Evolutionary conservation across 2,797 vertebrate genomes (phyloP).

Genomic region (Melanotaenia trifasciata): DNA sequence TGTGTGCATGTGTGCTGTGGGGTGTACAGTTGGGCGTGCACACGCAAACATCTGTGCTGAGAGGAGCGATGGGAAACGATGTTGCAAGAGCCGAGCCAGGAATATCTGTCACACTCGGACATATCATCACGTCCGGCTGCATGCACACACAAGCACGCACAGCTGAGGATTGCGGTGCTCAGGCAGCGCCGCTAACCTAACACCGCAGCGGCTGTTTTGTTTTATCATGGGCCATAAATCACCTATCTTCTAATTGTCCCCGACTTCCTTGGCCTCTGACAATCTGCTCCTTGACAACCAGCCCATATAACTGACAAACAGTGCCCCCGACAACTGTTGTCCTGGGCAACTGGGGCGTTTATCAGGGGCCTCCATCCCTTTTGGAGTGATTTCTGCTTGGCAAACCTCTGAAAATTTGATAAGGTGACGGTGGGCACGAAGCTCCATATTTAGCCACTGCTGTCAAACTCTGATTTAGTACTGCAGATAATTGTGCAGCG

Average conservation of each 20-base stretch:
- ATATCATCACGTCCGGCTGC: conserved; percentile 53
- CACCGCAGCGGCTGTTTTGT: conserved; percentile 16
- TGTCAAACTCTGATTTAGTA: conserved; percentile 71
- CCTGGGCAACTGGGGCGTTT: conserved; percentile 60
- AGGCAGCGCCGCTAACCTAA: conserved; percentile 21
- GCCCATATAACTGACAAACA: conserved; percentile 76
- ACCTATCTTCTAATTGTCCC: conserved; percentile 73
- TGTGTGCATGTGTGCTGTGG: conserved; percentile 26
- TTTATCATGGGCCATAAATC: conserved; percentile 62
- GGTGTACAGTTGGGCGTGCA: conserved; percentile 41
- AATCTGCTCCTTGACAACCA: conserved; percentile 77
- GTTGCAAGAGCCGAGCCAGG: conserved; percentile 49
- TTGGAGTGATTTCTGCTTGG: conserved; percentile 47
- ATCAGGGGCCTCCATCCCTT: conserved; percentile 58
- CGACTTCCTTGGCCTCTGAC: conserved; percentile 70
- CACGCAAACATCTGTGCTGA: conserved; percentile 66
- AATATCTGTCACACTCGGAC: conserved; percentile 67
- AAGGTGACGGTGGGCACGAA: conserved; percentile 59
- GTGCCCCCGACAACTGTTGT: conserved; percentile 56
- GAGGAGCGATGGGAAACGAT: conserved; percentile 67
- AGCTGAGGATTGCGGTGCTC: conserved; percentile 23
- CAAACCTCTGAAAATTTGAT: conserved; percentile 68
- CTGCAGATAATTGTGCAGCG: conserved; percentile 67
- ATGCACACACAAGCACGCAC: conserved; percentile 33
- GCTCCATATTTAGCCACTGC: conserved; percentile 69